These are phyloP conservation scores for Aphis gossypii DNA, from an alignment of 1,140 invertebrate genomes.

Conservation along the genomic window DNA sequence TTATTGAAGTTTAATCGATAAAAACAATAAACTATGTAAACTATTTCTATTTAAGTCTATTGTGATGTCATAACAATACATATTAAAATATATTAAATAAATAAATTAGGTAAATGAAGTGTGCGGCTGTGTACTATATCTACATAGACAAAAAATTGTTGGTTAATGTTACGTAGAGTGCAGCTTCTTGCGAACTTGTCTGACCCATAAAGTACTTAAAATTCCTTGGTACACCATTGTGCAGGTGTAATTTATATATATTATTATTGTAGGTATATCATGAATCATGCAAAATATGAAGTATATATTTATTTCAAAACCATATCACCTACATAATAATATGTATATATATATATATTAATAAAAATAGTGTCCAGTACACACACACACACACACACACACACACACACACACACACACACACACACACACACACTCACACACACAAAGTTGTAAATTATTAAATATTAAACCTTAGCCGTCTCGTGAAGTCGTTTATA, in stretches of 20 bases:
- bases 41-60: background rate
- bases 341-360: background rate
- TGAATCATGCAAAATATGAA: background rate
- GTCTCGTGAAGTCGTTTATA: background rate
- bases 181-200: background rate
- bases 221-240: background rate
- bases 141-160: background rate
- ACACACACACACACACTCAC: background rate
- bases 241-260: background rate
- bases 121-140: background rate
- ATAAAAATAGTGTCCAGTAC: background rate
- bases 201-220: background rate
- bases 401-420: background rate
- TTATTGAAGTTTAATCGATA: background rate
- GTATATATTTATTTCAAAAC: background rate
- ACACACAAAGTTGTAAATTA: background rate
- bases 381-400: background rate
- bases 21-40: background rate
- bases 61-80: background rate
- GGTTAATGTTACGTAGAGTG: background rate
- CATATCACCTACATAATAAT: background rate
- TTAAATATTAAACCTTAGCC: background rate
- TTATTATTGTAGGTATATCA: background rate
- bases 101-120: background rate
- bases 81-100: background rate